These are phyloP conservation scores for Willisornis vidua DNA, from an alignment of 2,113 vertebrate genomes.

Conservation along the genomic window DNA sequence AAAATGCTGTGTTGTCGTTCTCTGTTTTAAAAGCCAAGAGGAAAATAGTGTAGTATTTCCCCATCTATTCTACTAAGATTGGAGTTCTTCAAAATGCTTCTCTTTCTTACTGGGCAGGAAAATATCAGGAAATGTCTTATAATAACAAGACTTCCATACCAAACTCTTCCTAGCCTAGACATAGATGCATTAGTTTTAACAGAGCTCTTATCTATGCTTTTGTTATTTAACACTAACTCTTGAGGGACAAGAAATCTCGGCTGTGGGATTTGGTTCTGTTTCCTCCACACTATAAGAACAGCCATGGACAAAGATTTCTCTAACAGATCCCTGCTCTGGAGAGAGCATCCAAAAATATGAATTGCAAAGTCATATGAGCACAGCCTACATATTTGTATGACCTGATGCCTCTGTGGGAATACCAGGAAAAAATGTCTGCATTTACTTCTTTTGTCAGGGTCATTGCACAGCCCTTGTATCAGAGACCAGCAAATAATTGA, in stretches of 20 bases:
- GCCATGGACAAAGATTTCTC: not conserved
- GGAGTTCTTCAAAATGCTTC: not conserved
- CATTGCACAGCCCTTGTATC: not conserved
- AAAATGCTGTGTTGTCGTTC: not conserved
- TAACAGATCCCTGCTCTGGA: not conserved
- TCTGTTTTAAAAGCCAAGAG: not conserved
- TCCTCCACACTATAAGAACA: not conserved
- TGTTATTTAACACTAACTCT: not conserved
- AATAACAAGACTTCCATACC: not conserved
- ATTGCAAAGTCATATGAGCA: not conserved
- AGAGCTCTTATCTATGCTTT: not conserved
- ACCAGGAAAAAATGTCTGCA: not conserved
- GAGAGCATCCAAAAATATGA: not conserved
- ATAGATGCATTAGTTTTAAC: not conserved
- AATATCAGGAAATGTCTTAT: not conserved
- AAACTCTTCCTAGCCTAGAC: not conserved
- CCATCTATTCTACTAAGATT: not conserved
- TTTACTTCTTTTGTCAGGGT: not conserved
- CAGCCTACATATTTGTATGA: fast-evolving
- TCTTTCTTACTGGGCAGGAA: not conserved
- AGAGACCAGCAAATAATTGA: not conserved
- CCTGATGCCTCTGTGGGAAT: not conserved
- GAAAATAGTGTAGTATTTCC: not conserved
- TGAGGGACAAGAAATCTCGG: not conserved
- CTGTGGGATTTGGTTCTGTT: not conserved